These are phyloP conservation scores for Zaprionus inermis DNA, from an alignment of 1,140 invertebrate species.

Conservation along the genomic window DNA sequence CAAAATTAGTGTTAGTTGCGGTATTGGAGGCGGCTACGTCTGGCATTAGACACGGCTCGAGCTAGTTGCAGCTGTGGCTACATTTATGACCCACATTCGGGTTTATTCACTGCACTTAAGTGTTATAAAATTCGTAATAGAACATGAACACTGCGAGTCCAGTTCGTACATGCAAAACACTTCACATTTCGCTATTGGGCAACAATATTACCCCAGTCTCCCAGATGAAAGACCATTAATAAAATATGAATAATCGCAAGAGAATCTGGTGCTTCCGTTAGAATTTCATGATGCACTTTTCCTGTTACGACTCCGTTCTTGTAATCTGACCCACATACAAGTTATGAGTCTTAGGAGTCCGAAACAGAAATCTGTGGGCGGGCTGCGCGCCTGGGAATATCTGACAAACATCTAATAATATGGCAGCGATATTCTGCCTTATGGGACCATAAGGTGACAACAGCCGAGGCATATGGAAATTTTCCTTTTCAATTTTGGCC, in stretches of 20 bases:
- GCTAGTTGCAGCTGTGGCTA: slow-evolving; percentile 12
- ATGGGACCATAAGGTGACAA: slow-evolving; percentile 51
- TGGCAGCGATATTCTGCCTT: slow-evolving; percentile 52
- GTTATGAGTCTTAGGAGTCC: neutral
- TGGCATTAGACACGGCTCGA: neutral
- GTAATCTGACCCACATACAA: slow-evolving; percentile 28
- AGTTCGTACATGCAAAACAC: slow-evolving; percentile 38
- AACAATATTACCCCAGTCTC: slow-evolving; percentile 11
- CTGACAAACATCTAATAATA: slow-evolving; percentile 64
- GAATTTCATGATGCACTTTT: slow-evolving; percentile 53
- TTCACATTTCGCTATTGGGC: slow-evolving; percentile 32
- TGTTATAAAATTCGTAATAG: slow-evolving; percentile 29
- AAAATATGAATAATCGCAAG: slow-evolving; percentile 46
- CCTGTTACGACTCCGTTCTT: slow-evolving; percentile 11
- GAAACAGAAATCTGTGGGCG: slow-evolving; percentile 54
- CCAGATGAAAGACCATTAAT: slow-evolving; percentile 51
- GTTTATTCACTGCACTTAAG: slow-evolving; percentile 41
- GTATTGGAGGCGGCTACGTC: neutral
- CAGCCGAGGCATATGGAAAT: slow-evolving; percentile 59
- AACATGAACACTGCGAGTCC: neutral
- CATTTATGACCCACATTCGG: slow-evolving; percentile 44
- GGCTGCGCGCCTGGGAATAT: slow-evolving; percentile 55
- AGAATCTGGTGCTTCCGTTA: slow-evolving; percentile 45
- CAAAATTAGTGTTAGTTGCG: neutral
- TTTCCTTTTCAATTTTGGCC: slow-evolving; percentile 43